Conservation (phyloP, 2,113 vertebrate genomes). For the Actenoides lindsayi region DNA sequence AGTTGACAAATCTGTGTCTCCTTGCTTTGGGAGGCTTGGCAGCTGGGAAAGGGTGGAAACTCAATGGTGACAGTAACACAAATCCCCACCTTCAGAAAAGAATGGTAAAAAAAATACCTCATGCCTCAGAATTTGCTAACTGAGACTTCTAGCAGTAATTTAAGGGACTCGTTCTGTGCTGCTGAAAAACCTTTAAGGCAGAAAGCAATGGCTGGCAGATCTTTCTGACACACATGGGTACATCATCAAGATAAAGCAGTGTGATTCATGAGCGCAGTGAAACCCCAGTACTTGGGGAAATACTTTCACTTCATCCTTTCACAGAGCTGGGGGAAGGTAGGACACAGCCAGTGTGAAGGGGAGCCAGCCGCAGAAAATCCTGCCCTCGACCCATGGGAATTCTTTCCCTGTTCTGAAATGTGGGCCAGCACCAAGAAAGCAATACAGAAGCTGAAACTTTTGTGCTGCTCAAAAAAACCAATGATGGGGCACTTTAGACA, state of each 20-base stretch:
- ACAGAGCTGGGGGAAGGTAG: background rate
- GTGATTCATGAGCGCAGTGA: background rate
- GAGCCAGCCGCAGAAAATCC: background rate
- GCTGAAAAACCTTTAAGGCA: background rate
- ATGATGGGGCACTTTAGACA: accelerated
- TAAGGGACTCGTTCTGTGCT: background rate
- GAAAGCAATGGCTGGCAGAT: conserved; percentile 3
- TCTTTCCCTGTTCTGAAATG: background rate
- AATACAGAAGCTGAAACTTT: background rate
- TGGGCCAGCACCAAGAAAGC: background rate
- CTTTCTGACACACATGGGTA: background rate
- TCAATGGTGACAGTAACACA: background rate
- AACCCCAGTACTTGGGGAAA: background rate
- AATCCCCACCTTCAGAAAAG: background rate
- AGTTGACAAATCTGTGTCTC: background rate
- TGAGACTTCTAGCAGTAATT: background rate
- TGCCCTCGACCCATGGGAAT: background rate
- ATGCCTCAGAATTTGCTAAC: background rate
- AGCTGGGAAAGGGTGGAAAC: background rate
- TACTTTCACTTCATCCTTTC: background rate
- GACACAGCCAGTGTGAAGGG: background rate
- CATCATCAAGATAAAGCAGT: background rate
- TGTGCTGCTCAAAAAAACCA: accelerated
- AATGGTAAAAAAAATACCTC: background rate
- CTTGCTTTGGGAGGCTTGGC: background rate